phyloP scores from a whole-genome alignment of 2,113 vertebrate genomes.

The Nycticorax nycticorax region DNA sequence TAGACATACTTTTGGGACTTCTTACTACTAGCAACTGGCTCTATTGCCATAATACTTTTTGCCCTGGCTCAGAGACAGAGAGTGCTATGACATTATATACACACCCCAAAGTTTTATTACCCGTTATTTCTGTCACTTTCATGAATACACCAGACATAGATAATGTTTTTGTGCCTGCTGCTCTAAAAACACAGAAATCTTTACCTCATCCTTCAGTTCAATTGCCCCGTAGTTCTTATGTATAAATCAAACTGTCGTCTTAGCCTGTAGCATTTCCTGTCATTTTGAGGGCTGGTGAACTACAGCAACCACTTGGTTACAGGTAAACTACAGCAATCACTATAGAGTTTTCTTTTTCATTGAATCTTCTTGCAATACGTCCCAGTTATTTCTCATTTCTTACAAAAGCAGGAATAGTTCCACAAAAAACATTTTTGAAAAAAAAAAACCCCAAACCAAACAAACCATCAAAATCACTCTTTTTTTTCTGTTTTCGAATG shows the following conservation, averaged over 20 bases:
- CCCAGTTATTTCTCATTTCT: not conserved
- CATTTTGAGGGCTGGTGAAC: not conserved
- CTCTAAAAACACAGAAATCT: not conserved
- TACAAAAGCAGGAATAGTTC: not conserved
- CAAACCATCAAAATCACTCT: not conserved
- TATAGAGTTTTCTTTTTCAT: not conserved
- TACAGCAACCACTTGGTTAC: not conserved
- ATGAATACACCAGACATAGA: not conserved
- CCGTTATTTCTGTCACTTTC: not conserved
- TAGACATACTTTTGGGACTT: not conserved
- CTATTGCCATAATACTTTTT: not conserved
- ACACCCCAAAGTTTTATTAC: not conserved
- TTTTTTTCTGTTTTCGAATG: not conserved
- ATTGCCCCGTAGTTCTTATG: not conserved
- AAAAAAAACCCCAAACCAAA: not conserved
- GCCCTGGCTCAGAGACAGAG: not conserved
- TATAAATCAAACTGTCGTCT: not conserved
- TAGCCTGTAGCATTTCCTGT: not conserved
- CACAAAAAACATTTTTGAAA: not conserved
- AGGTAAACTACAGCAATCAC: not conserved
- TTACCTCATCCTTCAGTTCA: not conserved
- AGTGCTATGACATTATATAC: not conserved
- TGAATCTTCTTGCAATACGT: not conserved
- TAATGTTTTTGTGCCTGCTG: not conserved
- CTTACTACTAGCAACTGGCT: not conserved